Base-by-base conservation (phyloP, 2,113 vertebrate species). In the Burhinus bistriatus region DNA sequence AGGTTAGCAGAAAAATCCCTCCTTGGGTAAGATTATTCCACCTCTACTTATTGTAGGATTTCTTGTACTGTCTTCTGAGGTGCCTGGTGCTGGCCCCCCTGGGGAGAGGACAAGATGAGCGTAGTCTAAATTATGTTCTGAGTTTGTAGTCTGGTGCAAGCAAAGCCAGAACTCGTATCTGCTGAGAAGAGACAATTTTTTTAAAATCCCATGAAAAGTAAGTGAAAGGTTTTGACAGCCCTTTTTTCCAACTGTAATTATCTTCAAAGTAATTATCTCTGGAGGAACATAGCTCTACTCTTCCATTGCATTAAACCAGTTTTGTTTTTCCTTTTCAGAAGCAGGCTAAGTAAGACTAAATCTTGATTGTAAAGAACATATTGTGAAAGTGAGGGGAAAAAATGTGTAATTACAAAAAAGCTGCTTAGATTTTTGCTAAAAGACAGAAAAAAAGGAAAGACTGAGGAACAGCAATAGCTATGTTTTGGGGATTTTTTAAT, bases 231-330 rank as follows among this genome's bases (percentile, higher is more conserved):
- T 96, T 92, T 90, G 47, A 79, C 44, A 57, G 66, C 15, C 65
- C 13, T 64, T 90, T 83, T 66, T 89, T 93, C 71, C 70, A 83
- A 12, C 80, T 76, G 71, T 80, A 93, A 94, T 97, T 92, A 93
- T 90, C 82, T 94, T 80, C n/a, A 47, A 91, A 93, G 88, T 91
- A 90, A 96, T 96, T 96, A 95, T 85, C 81, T 87, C 65, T 70
- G n/a, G 80, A 96, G 77, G 40, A 95, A 89, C 70, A 89, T 34
- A 92, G 84, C 76, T 83, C 51, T 62, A 42, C 61, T 92, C 42
- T 90, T 90, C 68, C 66, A 80, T 80, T 80, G 52, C 62, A 71
- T 76, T 94, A 62, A 72, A 57, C 44, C 51, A 82, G 79, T 36
- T 61, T 58, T 44, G 21, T n/a, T 76, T 79, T 87, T 87, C 49